These are phyloP conservation scores for Druon quercuslanigerum DNA, from an alignment of 1,140 invertebrate genomes.

Conservation along the genomic window DNA sequence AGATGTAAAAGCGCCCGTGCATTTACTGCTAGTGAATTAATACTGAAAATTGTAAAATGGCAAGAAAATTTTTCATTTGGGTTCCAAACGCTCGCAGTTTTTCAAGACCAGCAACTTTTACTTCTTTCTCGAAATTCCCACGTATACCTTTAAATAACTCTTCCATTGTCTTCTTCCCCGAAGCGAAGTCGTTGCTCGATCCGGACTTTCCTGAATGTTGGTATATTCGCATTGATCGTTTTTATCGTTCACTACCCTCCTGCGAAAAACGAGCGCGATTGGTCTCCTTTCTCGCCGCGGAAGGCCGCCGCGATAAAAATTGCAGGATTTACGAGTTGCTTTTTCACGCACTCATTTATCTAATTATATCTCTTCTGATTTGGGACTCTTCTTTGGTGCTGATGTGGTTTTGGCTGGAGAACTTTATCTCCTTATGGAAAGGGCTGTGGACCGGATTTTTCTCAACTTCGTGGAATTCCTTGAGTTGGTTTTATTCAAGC, in stretches of 20 bases:
- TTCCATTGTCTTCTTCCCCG: background rate
- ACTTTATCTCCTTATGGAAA: conserved; percentile 30
- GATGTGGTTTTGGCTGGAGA: background rate
- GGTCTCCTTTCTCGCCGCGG: background rate
- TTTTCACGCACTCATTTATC: conserved; percentile 26
- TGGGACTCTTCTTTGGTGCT: background rate
- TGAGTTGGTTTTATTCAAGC: conserved; percentile 25
- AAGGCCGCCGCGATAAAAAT: conserved; percentile 16
- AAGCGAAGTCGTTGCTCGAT: background rate
- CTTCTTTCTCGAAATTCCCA: too few relatives aligned
- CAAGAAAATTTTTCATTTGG: too few relatives aligned
- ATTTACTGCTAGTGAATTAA: too few relatives aligned
- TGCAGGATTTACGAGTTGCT: conserved; percentile 24
- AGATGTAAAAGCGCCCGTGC: too few relatives aligned
- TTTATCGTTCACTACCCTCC: conserved; percentile 21
- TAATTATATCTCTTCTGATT: conserved; percentile 19
- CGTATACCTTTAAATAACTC: background rate
- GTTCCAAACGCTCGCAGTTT: too few relatives aligned
- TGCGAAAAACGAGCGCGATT: background rate
- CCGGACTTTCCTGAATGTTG: conserved; percentile 18
- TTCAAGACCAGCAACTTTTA: too few relatives aligned
- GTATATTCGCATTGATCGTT: background rate
- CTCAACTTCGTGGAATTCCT: conserved; percentile 30
- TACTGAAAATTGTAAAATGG: too few relatives aligned
- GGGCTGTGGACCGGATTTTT: conserved; percentile 27